Evolutionary conservation across 1,140 invertebrate species (phyloP).

Genomic region (Chelonus insularis): DNA sequence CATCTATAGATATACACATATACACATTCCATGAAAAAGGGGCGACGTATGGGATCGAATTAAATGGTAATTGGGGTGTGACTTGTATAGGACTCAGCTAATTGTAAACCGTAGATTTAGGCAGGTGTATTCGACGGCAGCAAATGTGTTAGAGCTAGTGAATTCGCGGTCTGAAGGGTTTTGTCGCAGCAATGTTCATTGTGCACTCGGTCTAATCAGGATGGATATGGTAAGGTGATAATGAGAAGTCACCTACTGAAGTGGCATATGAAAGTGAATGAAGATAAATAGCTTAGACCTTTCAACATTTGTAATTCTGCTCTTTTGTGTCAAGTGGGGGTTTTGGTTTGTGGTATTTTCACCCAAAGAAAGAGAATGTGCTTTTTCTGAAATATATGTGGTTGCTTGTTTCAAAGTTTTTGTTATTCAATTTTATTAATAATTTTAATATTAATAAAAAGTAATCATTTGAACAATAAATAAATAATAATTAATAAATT

Average conservation of each 20-base stretch:
- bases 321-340: neutral
- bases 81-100: conserved; percentile 11
- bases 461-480: too few species aligned
- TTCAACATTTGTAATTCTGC: conserved; percentile 1
- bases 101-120: conserved; percentile 12
- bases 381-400: too few species aligned
- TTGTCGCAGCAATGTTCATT: neutral
- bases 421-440: too few species aligned
- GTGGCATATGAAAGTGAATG: conserved; percentile 4
- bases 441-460: too few species aligned
- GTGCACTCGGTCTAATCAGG: neutral
- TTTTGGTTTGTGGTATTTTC: neutral
- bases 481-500: too few species aligned
- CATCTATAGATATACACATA: neutral
- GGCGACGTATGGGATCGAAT: neutral
- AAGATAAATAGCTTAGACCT: conserved; percentile 3
- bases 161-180: neutral
- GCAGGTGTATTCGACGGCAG: conserved; percentile 10
- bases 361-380: too few species aligned
- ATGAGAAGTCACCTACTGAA: neutral
- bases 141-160: neutral
- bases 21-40: neutral
- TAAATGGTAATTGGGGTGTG: conserved; percentile 13
- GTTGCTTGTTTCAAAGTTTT: too few species aligned
- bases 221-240: conserved; percentile 17